Evolutionary conservation across 2,888 invertebrate species (phyloP).

Genomic region (Drosophila nigritarsus): DNA sequence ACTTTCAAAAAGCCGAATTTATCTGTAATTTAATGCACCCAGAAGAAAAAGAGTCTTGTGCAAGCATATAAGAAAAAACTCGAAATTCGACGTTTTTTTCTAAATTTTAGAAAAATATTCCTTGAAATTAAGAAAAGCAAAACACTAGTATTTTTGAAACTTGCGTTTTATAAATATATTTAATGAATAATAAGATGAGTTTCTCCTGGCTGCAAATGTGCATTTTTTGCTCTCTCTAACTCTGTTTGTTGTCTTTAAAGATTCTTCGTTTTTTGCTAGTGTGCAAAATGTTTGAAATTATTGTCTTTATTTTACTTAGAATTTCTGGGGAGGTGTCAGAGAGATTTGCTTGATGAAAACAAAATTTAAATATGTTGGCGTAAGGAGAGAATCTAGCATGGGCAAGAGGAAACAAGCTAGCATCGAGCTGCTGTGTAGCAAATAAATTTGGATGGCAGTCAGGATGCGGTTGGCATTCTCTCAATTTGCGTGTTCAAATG

Average conservation of each 20-base stretch:
- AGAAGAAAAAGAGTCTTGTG: not conserved
- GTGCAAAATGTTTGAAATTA: slow-evolving; percentile 5
- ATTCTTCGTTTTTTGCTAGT: slow-evolving; percentile 1
- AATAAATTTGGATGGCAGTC: slow-evolving; percentile 1
- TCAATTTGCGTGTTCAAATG: not conserved
- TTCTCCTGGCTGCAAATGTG: not conserved
- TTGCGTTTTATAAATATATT: not conserved
- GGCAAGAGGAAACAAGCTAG: not conserved
- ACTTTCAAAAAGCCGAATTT: not conserved
- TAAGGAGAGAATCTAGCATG: not conserved
- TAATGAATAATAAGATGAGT: not conserved
- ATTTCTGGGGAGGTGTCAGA: not conserved
- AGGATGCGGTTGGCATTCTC: not conserved
- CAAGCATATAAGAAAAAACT: not conserved
- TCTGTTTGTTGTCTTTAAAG: not conserved
- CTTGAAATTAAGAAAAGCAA: not conserved
- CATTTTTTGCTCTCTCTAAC: too few species aligned
- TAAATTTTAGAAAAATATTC: not conserved
- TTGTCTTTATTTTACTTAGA: slow-evolving; percentile 13
- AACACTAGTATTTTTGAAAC: not conserved
- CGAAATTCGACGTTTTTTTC: not conserved
- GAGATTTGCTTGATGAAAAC: not conserved
- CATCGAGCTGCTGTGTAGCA: not conserved
- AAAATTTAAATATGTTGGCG: not conserved
- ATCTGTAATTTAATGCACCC: too few species aligned